phyloP scores from a whole-genome alignment of 1,140 invertebrate genomes.

The Brachionus rubens region DNA sequence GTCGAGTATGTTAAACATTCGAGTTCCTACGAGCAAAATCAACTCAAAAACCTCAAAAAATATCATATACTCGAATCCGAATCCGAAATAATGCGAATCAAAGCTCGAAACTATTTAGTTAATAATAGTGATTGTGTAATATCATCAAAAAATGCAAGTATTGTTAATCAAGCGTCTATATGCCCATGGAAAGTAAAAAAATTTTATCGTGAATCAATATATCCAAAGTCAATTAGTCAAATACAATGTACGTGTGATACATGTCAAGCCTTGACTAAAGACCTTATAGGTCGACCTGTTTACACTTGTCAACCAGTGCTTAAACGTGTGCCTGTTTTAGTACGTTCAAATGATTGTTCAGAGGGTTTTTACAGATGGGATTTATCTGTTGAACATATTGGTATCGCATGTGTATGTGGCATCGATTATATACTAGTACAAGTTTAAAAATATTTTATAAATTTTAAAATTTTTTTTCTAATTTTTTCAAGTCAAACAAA shows the following conservation, averaged over 20 bases:
- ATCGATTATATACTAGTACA: background rate
- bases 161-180: background rate
- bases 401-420: conserved; percentile 18
- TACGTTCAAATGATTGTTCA: background rate
- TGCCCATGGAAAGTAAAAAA: conserved; percentile 2
- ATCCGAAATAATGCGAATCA: background rate
- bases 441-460: conserved; percentile 28
- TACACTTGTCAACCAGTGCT: background rate
- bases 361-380: conserved; percentile 9
- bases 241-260: conserved; percentile 7
- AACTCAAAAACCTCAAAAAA: background rate
- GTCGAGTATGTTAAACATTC: background rate
- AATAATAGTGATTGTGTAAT: background rate
- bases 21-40: background rate
- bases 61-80: background rate
- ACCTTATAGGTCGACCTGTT: too few species aligned
- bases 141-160: background rate
- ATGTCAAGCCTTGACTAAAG: background rate
- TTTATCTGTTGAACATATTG: conserved; percentile 9
- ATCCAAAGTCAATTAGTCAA: background rate
- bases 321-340: background rate
- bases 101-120: conserved; percentile 5
- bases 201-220: background rate
- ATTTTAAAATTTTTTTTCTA: too few species aligned
- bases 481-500: too few species aligned